Percentiles rank a stretch among this genome's conserved stretches.
phyloP scores from a whole-genome alignment of 92 coral and sea anemone genomes.

The Bergia puertoricense region DNA sequence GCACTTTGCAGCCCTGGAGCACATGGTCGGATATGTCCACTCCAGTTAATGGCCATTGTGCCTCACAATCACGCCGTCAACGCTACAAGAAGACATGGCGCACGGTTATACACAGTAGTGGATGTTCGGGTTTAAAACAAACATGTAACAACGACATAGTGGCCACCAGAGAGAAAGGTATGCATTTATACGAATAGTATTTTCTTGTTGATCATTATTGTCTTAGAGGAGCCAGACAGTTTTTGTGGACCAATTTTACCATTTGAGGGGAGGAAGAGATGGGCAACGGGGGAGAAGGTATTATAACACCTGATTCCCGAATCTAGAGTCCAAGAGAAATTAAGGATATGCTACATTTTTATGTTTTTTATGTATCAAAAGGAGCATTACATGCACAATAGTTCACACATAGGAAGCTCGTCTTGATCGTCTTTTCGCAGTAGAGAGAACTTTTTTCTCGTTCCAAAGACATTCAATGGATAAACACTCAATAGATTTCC shows the following conservation, averaged over 20 bases:
- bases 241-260: too few relatives aligned
- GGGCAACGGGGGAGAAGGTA: not conserved
- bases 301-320: not conserved
- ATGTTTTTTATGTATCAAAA: too few relatives aligned
- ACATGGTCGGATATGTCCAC: conserved; percentile 59
- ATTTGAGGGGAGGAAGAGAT: not conserved
- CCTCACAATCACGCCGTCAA: conserved; percentile 64
- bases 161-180: conserved; percentile 62
- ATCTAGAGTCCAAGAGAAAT: too few relatives aligned
- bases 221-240: not conserved
- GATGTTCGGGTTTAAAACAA: conserved; percentile 62
- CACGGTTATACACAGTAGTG: conserved; percentile 48
- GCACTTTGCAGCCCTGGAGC: conserved; percentile 65
- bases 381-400: too few relatives aligned
- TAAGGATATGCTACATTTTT: not conserved
- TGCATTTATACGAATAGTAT: not conserved
- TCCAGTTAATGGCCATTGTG: conserved; percentile 60
- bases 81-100: conserved; percentile 60
- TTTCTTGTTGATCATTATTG: not conserved
- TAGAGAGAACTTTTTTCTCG: too few relatives aligned
- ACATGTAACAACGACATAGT: conserved; percentile 62
- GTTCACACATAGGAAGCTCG: too few relatives aligned
- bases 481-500: too few relatives aligned
- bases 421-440: too few relatives aligned
- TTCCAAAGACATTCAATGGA: too few relatives aligned